Conservation (phyloP, 2,888 invertebrate genomes). For the Pyrgus malvae region DNA sequence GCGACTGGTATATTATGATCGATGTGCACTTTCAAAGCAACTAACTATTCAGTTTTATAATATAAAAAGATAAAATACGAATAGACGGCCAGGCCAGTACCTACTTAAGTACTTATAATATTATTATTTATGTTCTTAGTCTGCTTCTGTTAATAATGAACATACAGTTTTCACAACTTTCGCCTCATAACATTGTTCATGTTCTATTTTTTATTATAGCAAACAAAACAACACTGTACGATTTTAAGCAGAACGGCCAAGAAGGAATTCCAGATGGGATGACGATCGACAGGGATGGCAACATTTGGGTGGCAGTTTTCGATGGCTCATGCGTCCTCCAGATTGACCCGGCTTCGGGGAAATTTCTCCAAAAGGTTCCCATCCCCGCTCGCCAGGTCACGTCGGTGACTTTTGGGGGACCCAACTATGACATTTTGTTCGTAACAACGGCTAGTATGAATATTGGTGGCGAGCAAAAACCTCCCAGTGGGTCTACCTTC, state of each 20-base stretch:
- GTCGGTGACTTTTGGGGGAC: constrained; percentile 88
- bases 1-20: too few species aligned
- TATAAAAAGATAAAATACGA: too few species aligned
- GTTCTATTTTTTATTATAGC: too few species aligned
- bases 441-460: constrained; percentile 82
- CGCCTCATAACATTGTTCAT: too few species aligned
- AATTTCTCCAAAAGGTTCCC: constrained; percentile 80
- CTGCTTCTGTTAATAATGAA: too few species aligned
- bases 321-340: constrained; percentile 81
- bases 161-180: too few species aligned
- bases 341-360: constrained; percentile 78
- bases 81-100: too few species aligned
- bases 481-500: constrained; percentile 83
- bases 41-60: too few species aligned
- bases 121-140: too few species aligned
- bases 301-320: constrained; percentile 89
- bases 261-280: constrained; percentile 85
- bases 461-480: constrained; percentile 56
- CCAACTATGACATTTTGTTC: constrained; percentile 84
- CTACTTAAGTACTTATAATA: too few species aligned
- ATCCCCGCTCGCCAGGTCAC: constrained; percentile 84
- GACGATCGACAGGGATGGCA: constrained; percentile 88
- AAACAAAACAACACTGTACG: constrained; percentile 84
- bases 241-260: constrained; percentile 70
- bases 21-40: too few species aligned